These are phyloP conservation scores for Amphiprion clarkii DNA, from an alignment of 2,797 vertebrate species.

Conservation along the genomic window DNA sequence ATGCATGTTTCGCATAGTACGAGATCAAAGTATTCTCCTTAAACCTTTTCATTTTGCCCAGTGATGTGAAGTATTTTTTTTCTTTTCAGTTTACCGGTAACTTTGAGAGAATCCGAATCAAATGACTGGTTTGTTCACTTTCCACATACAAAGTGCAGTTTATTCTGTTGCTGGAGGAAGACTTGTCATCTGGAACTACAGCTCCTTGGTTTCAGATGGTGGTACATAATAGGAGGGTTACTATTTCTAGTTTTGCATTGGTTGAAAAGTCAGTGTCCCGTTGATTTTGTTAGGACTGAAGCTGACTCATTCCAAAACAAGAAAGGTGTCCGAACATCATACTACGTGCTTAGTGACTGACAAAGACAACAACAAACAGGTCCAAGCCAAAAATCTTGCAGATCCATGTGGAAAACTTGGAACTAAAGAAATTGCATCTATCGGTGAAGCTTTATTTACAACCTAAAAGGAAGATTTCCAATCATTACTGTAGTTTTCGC, in stretches of 20 bases:
- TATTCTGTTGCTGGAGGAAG: neutral
- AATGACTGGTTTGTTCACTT: neutral
- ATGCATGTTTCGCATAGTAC: neutral
- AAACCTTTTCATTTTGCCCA: conserved; percentile 19
- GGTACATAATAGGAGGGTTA: neutral
- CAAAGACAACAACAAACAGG: neutral
- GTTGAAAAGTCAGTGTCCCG: no score
- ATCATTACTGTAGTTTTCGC: neutral
- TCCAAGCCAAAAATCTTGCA: neutral
- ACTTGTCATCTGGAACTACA: neutral
- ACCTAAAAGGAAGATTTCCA: neutral
- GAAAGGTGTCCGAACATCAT: no score
- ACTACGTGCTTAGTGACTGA: neutral
- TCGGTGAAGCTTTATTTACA: neutral
- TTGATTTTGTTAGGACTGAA: no score
- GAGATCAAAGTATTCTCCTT: conserved; percentile 1
- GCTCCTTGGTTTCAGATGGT: neutral
- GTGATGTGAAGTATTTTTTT: conserved; percentile 15
- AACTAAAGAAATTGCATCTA: neutral
- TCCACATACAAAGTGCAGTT: neutral
- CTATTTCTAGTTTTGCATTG: no score
- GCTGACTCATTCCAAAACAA: no score
- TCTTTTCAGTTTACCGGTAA: neutral
- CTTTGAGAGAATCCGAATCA: neutral
- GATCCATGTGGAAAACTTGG: neutral